Percentiles rank a stretch among this genome's conserved stretches.
Conservation (phyloP, 1,140 invertebrate genomes). For the Penaeus japonicus region DNA sequence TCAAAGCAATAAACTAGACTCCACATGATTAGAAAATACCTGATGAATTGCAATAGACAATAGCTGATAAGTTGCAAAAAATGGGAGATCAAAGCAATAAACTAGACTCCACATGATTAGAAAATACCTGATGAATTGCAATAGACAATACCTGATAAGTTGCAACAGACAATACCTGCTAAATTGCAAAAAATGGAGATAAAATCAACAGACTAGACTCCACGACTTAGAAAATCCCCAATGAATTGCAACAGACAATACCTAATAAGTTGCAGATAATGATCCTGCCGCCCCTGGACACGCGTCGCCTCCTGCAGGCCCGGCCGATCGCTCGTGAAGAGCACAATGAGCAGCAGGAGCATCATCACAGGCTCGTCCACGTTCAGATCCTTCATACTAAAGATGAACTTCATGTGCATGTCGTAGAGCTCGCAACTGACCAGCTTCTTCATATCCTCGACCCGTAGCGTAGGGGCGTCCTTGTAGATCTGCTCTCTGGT, state of each 20-base stretch:
- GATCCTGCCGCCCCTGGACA: constrained; percentile 25
- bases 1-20: no score
- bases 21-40: neutral
- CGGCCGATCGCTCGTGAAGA: constrained; percentile 32
- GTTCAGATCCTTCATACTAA: constrained; percentile 28
- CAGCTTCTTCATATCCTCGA: constrained; percentile 34
- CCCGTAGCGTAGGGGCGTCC: neutral
- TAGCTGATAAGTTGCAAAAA: no score
- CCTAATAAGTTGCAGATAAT: constrained; percentile 27
- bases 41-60: neutral
- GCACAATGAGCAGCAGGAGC: constrained; percentile 32
- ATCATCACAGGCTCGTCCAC: constrained; percentile 44
- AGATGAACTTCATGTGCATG: constrained; percentile 47
- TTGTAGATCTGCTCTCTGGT: constrained; percentile 21
- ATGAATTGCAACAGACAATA: neutral
- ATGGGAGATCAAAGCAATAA: no score
- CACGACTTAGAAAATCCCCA: neutral
- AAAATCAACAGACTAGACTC: no score
- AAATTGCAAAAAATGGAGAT: no score
- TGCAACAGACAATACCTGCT: no score
- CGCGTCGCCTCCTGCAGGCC: neutral
- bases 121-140: neutral
- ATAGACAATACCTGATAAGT: no score
- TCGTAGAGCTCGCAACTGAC: constrained; percentile 34
- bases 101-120: neutral